These are phyloP conservation scores for Amitus sp. DNA, from an alignment of 2,888 invertebrate species.

Conservation along the genomic window DNA sequence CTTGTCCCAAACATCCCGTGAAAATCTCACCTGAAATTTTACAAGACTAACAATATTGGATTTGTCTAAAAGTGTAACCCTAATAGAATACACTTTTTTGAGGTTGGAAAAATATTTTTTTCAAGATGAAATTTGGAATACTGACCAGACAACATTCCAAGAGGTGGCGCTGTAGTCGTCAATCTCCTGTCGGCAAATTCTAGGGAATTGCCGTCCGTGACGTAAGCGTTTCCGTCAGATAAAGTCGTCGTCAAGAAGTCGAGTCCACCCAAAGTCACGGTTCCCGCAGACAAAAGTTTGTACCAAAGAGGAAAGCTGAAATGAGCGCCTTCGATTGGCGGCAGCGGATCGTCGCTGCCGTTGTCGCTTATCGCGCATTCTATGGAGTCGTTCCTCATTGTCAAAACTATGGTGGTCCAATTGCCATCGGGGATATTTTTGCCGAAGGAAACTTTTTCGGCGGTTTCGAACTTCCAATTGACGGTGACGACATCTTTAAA, in stretches of 20 bases:
- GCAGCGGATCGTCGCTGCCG: slow-evolving; percentile 51
- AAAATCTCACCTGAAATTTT: slow-evolving; percentile 54
- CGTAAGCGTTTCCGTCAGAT: slow-evolving; percentile 54
- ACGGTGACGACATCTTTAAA: slow-evolving; percentile 76
- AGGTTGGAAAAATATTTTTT: too few species aligned
- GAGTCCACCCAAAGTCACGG: slow-evolving; percentile 58
- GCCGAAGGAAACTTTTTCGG: slow-evolving; percentile 67
- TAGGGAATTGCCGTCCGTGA: slow-evolving; percentile 56
- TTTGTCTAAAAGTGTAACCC: too few species aligned
- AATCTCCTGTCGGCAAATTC: slow-evolving; percentile 55
- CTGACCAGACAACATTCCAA: slow-evolving; percentile 56
- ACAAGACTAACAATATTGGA: not conserved
- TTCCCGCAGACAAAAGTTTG: slow-evolving; percentile 55
- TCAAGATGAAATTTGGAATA: too few species aligned
- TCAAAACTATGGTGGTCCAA: slow-evolving; percentile 74
- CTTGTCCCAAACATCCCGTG: slow-evolving; percentile 89
- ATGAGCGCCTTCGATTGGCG: slow-evolving; percentile 50
- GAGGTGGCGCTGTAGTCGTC: slow-evolving; percentile 55
- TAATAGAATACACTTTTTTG: too few species aligned
- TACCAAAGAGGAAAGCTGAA: slow-evolving; percentile 61
- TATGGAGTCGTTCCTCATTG: slow-evolving; percentile 63
- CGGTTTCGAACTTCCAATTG: slow-evolving; percentile 72
- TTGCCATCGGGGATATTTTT: slow-evolving; percentile 73
- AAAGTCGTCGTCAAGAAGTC: slow-evolving; percentile 44
- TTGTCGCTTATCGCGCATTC: slow-evolving; percentile 53